Evolutionary conservation across 2,797 vertebrate species (phyloP), one percentile per base, ranked within the genome.

Genomic region (Poeciliopsis infans): DNA sequence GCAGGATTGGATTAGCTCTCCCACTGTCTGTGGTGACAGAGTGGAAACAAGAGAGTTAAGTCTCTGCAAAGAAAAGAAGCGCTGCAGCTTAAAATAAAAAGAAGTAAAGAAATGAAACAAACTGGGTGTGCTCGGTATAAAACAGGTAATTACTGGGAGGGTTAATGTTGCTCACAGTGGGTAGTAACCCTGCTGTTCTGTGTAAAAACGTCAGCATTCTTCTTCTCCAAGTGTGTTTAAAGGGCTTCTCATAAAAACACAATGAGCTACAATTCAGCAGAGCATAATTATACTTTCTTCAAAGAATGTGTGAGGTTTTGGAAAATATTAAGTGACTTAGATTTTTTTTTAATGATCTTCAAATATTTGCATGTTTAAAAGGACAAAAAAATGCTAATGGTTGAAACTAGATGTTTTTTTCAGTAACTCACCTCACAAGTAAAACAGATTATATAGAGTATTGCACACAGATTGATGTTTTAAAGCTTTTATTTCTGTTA

Each of bases 231-330:
- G 71, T 78, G 51, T 72, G 72, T 74, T 79, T 85, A 85, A 81
- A 68, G 77, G 78, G 76, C 69, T 77, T 76, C 74, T 89, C 85
- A 89, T 88, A 79, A 82, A 91, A 86, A 84, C 55, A 68, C 4
- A 13, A 53, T 55, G 81, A 83, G 70, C 82, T 73, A 69, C 77
- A 68, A 74, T 79, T 88, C 86, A 76, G 72, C 69, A 79, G 15
- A 75, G 16, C 28, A 36, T 61, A 51, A 66, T 70, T 55, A 76
- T n/a, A 39, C 6, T 16, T 74, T 57, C 33, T 20, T 43, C 59
- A 39, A 74, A 79, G 53, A 49, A 71, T 71, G n/a, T 81, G 69
- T 73, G 46, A 43, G 33, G 61, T 71, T 49, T 75, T 39, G 23
- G 43, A 68, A 51, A 57, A 55, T 33, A 7, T 33, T 6, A 18